Conservation (phyloP, 2,797 vertebrate species). For the Adelosebastes latens region DNA sequence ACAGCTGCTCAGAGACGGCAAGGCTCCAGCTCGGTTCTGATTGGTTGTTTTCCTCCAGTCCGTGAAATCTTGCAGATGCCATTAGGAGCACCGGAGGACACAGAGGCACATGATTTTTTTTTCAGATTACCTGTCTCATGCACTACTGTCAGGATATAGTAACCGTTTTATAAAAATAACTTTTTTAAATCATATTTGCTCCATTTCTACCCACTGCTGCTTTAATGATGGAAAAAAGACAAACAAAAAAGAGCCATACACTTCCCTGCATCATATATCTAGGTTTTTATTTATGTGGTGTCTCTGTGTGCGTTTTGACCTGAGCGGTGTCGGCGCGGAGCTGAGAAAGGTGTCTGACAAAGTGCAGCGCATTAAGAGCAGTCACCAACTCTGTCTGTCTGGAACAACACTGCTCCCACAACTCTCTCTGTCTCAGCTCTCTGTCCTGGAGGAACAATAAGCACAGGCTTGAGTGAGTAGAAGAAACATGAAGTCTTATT, state of each 20-base stretch:
- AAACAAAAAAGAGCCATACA: neutral
- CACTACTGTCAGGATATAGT: too few relatives aligned
- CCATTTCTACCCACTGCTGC: too few relatives aligned
- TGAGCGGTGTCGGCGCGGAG: constrained; percentile 82
- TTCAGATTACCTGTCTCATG: too few relatives aligned
- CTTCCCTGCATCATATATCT: neutral
- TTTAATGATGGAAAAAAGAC: neutral
- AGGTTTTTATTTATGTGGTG: neutral
- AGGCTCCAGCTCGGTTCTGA: too few relatives aligned
- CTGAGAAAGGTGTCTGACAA: constrained; percentile 74
- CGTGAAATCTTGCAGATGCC: too few relatives aligned
- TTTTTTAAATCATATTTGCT: too few relatives aligned
- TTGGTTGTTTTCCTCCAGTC: too few relatives aligned
- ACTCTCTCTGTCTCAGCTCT: constrained; percentile 73
- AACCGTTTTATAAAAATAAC: too few relatives aligned
- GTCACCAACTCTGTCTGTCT: constrained; percentile 79
- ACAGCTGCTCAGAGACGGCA: too few relatives aligned
- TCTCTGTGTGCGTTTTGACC: constrained; percentile 69
- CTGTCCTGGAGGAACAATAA: constrained; percentile 55
- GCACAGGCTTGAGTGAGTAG: neutral
- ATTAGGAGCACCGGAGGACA: too few relatives aligned
- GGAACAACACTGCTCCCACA: constrained; percentile 77
- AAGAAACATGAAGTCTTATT: neutral
- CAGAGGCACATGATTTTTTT: too few relatives aligned
- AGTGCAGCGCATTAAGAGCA: constrained; percentile 78